Evolutionary conservation across 1,140 invertebrate species (phyloP).

Genomic region (Helicoverpa armigera): DNA sequence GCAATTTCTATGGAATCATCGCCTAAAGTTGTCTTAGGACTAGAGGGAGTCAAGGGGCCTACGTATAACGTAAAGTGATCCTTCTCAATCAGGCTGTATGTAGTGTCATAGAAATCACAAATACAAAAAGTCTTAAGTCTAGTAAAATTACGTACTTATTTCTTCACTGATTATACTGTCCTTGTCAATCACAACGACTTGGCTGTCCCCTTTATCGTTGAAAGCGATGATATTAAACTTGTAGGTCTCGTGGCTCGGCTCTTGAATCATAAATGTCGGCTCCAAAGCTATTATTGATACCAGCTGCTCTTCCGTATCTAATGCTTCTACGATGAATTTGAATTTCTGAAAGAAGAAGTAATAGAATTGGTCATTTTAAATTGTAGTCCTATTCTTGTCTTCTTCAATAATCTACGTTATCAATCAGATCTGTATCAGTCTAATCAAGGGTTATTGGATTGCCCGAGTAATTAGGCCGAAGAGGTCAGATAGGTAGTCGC

Average conservation of each 20-base stretch:
- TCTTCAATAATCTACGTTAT: no score
- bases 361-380: neutral
- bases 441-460: no score
- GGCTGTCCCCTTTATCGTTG: slow-evolving; percentile 79
- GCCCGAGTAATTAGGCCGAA: no score
- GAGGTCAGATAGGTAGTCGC: no score
- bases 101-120: no score
- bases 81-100: no score
- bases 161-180: slow-evolving; percentile 67
- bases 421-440: no score
- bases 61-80: no score
- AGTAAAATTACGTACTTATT: slow-evolving; percentile 7
- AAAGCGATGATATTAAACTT: slow-evolving; percentile 75
- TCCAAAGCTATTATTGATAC: slow-evolving; percentile 74
- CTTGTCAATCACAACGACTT: slow-evolving; percentile 71
- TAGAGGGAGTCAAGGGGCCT: neutral
- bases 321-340: slow-evolving; percentile 68
- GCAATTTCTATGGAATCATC: no score
- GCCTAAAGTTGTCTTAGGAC: neutral
- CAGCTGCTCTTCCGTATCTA: slow-evolving; percentile 65
- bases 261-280: slow-evolving; percentile 75
- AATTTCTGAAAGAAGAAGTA: slow-evolving; percentile 81
- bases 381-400: neutral
- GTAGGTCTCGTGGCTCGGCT: slow-evolving; percentile 72
- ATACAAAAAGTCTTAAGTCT: no score